Percentiles rank a stretch among this genome's conserved stretches.
Evolutionary conservation across 2,797 vertebrate species (phyloP).

Genomic region (Ceryle rudis): DNA sequence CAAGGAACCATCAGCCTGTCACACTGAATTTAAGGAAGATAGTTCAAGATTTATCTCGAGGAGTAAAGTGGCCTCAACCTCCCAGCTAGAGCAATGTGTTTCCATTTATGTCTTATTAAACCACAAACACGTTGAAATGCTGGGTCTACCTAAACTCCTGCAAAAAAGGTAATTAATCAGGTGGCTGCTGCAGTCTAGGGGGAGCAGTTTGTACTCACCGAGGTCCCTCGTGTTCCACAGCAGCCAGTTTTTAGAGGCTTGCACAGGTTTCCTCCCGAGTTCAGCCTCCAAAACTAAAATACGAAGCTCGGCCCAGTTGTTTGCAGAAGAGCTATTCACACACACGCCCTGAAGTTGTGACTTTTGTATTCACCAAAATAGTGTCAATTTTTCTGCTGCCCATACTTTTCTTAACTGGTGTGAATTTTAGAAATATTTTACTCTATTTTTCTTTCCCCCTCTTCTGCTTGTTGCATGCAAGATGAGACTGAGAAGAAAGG

Average conservation of each 20-base stretch:
- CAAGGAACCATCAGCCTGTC: background rate
- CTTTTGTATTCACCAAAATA: background rate
- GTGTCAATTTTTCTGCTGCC: background rate
- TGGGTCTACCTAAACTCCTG: background rate
- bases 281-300: background rate
- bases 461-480: background rate
- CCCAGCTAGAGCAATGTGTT: background rate
- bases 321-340: background rate
- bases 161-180: background rate
- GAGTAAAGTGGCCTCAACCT: background rate
- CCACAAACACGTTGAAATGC: rapidly evolving
- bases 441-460: background rate
- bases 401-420: background rate
- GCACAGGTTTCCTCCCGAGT: background rate
- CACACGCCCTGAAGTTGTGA: rapidly evolving
- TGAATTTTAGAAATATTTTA: background rate
- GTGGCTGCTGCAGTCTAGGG: background rate
- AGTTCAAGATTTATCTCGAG: background rate
- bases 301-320: rapidly evolving
- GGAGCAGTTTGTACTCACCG: background rate
- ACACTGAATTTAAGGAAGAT: background rate
- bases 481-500: background rate
- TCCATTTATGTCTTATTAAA: background rate
- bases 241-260: background rate
- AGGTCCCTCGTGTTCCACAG: background rate